Percentiles rank a stretch among this genome's conserved stretches.
Evolutionary conservation across 2,113 vertebrate species (phyloP).

Genomic region (Corynorhinus townsendii): DNA sequence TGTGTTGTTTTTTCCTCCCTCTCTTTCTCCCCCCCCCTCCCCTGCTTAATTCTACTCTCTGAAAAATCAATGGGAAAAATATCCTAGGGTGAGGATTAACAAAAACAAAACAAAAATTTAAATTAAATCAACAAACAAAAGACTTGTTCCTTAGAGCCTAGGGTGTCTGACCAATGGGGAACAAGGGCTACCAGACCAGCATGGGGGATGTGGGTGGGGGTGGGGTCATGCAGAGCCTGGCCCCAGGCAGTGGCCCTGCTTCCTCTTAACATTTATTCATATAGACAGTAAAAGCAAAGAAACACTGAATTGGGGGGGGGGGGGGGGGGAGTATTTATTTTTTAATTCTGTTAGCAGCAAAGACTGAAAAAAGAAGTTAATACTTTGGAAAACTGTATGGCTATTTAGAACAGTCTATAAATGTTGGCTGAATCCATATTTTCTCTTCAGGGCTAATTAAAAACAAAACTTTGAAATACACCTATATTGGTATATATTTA

Average conservation of each 20-base stretch:
- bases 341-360: background rate
- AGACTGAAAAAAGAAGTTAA: background rate
- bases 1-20: no score
- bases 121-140: background rate
- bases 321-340: background rate
- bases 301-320: background rate
- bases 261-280: background rate
- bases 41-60: no score
- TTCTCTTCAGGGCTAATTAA: background rate
- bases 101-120: no score
- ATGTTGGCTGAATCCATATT: background rate
- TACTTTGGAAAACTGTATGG: conserved; percentile 1
- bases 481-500: background rate
- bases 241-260: background rate
- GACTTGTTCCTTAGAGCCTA: background rate
- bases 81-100: no score
- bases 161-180: background rate
- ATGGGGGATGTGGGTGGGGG: no score
- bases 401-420: conserved; percentile 7
- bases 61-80: no score
- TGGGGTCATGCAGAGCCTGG: background rate
- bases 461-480: conserved; percentile 19
- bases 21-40: no score
- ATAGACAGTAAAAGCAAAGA: background rate
- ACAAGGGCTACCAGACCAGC: background rate